Conservation (phyloP, 2,888 invertebrate species). For the Trachelus iudaicus region DNA sequence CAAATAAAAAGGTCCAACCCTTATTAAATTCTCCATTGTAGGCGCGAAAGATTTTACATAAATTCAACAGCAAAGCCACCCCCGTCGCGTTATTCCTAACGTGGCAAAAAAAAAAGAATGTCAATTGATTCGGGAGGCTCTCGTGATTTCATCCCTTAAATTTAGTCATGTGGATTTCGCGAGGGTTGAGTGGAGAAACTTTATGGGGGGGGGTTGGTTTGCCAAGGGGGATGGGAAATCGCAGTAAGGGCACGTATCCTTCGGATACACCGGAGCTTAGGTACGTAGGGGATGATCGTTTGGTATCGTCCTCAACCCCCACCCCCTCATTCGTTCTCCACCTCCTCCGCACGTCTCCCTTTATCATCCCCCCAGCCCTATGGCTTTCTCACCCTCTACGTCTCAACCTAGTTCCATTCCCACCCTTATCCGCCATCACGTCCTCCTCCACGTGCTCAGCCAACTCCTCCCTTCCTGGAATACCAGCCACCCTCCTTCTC, state of each 20-base stretch:
- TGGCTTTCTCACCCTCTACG: slow-evolving; percentile 2
- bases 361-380: neutral
- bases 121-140: neutral
- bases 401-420: neutral
- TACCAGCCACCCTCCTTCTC: slow-evolving; percentile 6
- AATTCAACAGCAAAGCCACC: neutral
- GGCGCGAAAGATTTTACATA: neutral
- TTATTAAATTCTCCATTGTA: neutral
- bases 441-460: slow-evolving; percentile 6
- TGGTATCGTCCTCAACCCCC: neutral
- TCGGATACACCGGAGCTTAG: slow-evolving; percentile 12
- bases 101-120: neutral
- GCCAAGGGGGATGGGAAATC: slow-evolving; percentile 10
- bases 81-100: neutral
- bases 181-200: no score
- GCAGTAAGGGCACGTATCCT: slow-evolving; percentile 23
- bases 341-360: neutral
- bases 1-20: slow-evolving; percentile 32
- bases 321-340: slow-evolving; percentile 10
- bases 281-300: slow-evolving; percentile 13
- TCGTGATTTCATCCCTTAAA: neutral
- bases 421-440: slow-evolving; percentile 1
- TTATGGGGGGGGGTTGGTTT: no score
- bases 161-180: neutral
- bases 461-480: neutral